Evolutionary conservation across 2,113 vertebrate genomes (phyloP).

Genomic region (Circaetus cinerascens): DNA sequence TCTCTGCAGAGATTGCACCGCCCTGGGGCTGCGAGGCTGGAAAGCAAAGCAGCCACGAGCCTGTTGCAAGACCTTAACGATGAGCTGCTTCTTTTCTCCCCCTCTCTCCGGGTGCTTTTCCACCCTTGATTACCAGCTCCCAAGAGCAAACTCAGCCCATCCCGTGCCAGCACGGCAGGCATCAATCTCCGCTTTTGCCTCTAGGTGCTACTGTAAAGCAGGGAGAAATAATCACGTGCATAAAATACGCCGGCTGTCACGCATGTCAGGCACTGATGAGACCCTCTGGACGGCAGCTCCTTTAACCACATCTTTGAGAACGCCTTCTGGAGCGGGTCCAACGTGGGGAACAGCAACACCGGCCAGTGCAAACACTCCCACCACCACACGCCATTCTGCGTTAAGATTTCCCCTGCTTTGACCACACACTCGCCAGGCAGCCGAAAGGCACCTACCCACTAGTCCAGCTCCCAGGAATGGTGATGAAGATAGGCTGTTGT

Average conservation of each 20-base stretch:
- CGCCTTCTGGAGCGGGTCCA: background rate
- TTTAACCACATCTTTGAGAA: background rate
- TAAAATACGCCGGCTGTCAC: background rate
- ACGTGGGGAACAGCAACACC: rapidly evolving
- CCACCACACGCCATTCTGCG: rapidly evolving
- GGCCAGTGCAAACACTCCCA: rapidly evolving
- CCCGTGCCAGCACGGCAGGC: rapidly evolving
- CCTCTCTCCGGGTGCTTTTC: background rate
- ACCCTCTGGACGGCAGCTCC: background rate
- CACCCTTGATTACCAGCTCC: background rate
- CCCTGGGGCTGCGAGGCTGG: background rate
- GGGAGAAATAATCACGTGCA: background rate
- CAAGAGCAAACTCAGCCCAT: background rate
- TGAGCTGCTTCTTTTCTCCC: background rate
- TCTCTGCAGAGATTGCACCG: background rate
- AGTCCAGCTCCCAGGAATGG: slow-evolving; percentile 90
- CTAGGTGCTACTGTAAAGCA: background rate
- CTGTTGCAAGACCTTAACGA: background rate
- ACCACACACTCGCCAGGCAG: background rate
- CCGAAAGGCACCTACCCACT: slow-evolving; percentile 76
- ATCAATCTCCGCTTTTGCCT: background rate
- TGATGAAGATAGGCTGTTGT: slow-evolving; percentile 76
- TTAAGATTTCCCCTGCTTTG: background rate
- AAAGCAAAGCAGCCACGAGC: background rate
- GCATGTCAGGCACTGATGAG: background rate